A percentile compares a stretch with the other conserved stretches of the same genome.
Evolutionary conservation across 2,797 vertebrate species (phyloP).

Genomic region (Carduelis carduelis): DNA sequence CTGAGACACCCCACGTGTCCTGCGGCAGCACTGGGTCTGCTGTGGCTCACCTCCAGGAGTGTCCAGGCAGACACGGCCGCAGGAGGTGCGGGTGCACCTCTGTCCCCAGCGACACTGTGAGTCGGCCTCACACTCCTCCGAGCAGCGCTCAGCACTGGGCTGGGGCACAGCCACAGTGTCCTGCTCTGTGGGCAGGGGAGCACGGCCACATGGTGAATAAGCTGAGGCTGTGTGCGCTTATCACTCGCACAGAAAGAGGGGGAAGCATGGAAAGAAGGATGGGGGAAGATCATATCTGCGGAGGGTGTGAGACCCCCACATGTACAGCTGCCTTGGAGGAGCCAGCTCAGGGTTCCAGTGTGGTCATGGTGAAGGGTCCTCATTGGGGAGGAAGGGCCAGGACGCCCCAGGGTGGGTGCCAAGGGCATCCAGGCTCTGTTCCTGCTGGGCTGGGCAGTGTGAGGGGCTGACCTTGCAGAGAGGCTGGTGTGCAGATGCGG

Average conservation of each 20-base stretch:
- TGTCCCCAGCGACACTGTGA: not conserved
- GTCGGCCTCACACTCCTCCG: accelerated
- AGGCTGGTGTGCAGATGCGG: not conserved
- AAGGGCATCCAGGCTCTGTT: not conserved
- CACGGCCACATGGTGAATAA: not conserved
- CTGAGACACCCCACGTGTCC: not conserved
- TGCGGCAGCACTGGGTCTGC: not conserved
- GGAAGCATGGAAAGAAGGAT: not conserved
- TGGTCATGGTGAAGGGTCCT: not conserved
- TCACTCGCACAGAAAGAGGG: not conserved
- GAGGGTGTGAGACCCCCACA: not conserved
- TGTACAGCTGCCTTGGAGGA: not conserved
- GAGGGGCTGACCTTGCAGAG: not conserved
- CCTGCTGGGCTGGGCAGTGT: not conserved
- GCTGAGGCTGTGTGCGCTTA: not conserved
- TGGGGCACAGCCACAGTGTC: accelerated
- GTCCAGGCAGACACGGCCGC: not conserved
- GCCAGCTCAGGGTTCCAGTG: not conserved
- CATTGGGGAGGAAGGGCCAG: not conserved
- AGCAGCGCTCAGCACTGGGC: not conserved
- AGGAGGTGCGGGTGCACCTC: not conserved
- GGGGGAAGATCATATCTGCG: not conserved
- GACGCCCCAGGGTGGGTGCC: not conserved
- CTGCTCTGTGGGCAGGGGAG: not conserved
- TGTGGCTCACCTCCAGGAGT: not conserved